Evolutionary conservation across 2,113 vertebrate species (phyloP), one percentile per base, ranked within the genome.

Genomic region (Psettodes erumei): DNA sequence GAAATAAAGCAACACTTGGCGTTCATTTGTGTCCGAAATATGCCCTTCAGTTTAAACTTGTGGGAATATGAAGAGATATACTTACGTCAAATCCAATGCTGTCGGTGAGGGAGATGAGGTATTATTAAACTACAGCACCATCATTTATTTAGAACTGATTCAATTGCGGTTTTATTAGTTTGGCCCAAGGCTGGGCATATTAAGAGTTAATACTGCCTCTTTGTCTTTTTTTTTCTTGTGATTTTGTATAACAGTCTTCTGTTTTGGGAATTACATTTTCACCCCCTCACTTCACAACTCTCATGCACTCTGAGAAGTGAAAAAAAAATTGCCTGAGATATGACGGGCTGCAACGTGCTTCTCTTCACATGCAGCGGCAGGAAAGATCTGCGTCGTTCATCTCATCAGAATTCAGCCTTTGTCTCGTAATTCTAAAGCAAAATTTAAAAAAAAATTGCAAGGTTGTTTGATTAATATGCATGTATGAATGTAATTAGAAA

Each of bases 61-160:
- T 48, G 35, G 54, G 45, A 77, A 87, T 62, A 86, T 88, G 56
- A 79, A 90, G 86, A 91, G 76, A 23, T 85, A 88, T 86, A 37
- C 75, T 28, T 13, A 37, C 23, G 54, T 81, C 88, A 78, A 18
- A 60, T 71, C 53, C 69, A 86, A 82, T 83, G 59, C 53, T 82
- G 80, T 86, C 92, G 79, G 48, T 1, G 63, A 75, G 25, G 86
- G 76, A 84, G 82, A 70, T 87, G 91, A 90, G 87, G 83, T 89
- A 81, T 94, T 88, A 92, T 92, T 92, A 91, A 94, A 93, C 91
- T 87, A 77, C 43, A 74, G 88, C 82, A 66, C 88, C 87, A 93
- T 94, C 90, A 92, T 91, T 95, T 94, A 95, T 95, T 95, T 93
- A 94, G 88, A 86, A 83, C 82, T 88, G 91, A 95, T 95, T 93